Evolutionary conservation across 2,113 vertebrate species (phyloP).

Genomic region (Addax nasomaculatus): DNA sequence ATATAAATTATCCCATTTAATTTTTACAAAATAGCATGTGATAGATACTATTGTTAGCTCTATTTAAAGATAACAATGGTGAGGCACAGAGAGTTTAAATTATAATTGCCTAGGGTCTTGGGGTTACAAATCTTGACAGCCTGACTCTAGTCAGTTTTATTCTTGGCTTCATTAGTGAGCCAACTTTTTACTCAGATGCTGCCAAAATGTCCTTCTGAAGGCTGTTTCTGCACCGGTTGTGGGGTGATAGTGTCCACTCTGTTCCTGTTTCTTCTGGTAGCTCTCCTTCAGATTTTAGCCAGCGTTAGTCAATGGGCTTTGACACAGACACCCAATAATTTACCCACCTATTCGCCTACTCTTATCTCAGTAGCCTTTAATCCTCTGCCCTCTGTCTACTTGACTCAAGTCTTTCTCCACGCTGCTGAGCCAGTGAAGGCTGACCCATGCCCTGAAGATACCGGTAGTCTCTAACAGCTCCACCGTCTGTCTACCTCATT

Average conservation of each 20-base stretch:
- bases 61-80: not conserved
- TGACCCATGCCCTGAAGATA: not conserved
- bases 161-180: not conserved
- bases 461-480: fast-evolving
- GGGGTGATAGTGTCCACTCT: fast-evolving
- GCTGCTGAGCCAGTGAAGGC: not conserved
- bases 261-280: not conserved
- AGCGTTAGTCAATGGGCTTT: not conserved
- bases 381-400: not conserved
- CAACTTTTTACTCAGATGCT: not conserved
- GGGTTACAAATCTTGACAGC: not conserved
- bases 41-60: not conserved
- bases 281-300: not conserved
- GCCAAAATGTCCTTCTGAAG: not conserved
- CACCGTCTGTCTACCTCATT: fast-evolving
- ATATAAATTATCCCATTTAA: not conserved
- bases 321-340: not conserved
- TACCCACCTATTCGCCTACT: too few relatives aligned
- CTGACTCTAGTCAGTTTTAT: not conserved
- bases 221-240: not conserved
- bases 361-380: not conserved
- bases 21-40: not conserved
- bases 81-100: not conserved
- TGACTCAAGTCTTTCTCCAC: not conserved
- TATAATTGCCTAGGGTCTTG: not conserved